A percentile compares a stretch with the other conserved stretches of the same genome.
Conservation (phyloP, 2,797 vertebrate genomes). For the Sebastes dallii region DNA sequence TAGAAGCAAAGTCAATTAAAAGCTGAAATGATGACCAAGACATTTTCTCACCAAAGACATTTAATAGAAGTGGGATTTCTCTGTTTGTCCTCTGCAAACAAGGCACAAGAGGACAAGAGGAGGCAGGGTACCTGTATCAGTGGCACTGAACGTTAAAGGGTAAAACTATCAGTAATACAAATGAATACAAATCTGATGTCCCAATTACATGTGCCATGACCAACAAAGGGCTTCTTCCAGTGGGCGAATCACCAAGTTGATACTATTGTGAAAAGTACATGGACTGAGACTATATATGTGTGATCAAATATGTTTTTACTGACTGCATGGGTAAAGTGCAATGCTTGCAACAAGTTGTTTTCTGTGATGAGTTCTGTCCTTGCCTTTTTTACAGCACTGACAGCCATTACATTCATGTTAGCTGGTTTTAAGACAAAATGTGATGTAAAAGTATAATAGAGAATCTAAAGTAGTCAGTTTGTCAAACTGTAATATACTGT, state of each 20-base stretch:
- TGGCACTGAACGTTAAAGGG: neutral
- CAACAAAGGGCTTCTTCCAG: conserved; percentile 2
- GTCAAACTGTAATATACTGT: conserved; percentile 26
- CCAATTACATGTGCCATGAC: neutral
- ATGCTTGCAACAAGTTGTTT: conserved; percentile 42
- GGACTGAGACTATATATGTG: neutral
- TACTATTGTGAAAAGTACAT: neutral
- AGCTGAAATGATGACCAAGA: neutral
- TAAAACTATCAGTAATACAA: neutral
- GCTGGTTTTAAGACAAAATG: conserved; percentile 7
- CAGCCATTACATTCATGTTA: conserved; percentile 8
- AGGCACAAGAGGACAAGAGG: neutral
- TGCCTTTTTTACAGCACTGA: conserved; percentile 26
- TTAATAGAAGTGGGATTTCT: neutral
- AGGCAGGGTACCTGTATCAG: neutral
- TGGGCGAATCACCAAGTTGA: neutral
- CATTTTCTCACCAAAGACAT: conserved; percentile 5
- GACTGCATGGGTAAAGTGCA: conserved; percentile 75
- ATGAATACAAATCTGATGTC: neutral
- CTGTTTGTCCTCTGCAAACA: neutral
- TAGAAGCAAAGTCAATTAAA: neutral
- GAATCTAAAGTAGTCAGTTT: neutral
- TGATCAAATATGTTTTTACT: conserved; percentile 37
- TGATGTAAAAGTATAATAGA: conserved; percentile 6
- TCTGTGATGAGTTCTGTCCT: conserved; percentile 17